phyloP scores from a whole-genome alignment of 1,140 invertebrate species.

The Drosophila varians region DNA sequence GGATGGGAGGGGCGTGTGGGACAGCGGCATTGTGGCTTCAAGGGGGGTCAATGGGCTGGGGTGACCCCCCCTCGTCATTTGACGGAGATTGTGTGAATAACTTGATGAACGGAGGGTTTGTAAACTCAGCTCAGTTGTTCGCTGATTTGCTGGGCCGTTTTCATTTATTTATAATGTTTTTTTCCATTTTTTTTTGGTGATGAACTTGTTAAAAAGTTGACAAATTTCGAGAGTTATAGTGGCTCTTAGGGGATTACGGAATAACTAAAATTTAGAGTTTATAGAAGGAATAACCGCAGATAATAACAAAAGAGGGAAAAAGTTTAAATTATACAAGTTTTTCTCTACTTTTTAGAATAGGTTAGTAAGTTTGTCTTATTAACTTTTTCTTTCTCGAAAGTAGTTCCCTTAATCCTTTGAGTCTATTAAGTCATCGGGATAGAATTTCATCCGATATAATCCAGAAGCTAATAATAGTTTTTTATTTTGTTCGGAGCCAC shows the following conservation, averaged over 20 bases:
- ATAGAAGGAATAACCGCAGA: background rate
- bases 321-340: no score
- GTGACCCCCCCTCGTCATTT: slow-evolving; percentile 7
- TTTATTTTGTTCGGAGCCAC: background rate
- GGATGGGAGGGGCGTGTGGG: background rate
- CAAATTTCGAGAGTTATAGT: slow-evolving; percentile 27
- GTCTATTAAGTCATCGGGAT: background rate
- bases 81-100: slow-evolving; percentile 73
- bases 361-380: background rate
- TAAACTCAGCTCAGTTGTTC: slow-evolving; percentile 10
- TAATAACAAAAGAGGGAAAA: background rate
- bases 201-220: slow-evolving; percentile 35
- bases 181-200: background rate
- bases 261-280: background rate
- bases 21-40: background rate
- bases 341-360: no score
- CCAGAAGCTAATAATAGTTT: slow-evolving; percentile 9
- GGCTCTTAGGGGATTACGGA: slow-evolving; percentile 13
- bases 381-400: background rate
- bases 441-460: background rate
- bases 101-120: slow-evolving; percentile 62
- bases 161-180: slow-evolving; percentile 24
- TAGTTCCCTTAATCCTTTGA: background rate
- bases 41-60: slow-evolving; percentile 1
- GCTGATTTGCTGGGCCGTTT: slow-evolving; percentile 32